Evolutionary conservation across 23 tunicate species (phyloP), one percentile per base, ranked within the genome.

Genomic region (Halocynthia aurantium): DNA sequence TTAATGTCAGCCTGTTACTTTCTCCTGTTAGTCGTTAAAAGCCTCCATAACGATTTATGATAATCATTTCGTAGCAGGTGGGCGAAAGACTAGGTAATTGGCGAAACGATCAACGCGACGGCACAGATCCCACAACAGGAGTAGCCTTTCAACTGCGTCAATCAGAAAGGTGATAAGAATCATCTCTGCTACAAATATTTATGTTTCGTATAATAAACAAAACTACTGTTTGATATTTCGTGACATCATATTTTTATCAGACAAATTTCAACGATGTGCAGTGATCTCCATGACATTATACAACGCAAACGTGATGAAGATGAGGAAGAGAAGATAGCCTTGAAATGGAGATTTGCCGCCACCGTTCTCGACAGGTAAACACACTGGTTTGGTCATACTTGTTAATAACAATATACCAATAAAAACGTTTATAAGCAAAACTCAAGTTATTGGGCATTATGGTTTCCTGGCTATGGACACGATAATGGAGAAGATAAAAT

Each of bases 321-420:
- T 53, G 86, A 82, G 64, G 98, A 92, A 75, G 91, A 86, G 21
- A 69, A 68, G 63, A 66, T 78, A 31, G 90, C 98, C 17, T 69
- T 77, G 19, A 85, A 92, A 52, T 92, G 98, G 98, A 79, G 72
- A 55, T 92, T 86, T 70, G 90, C 98, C 11, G 98, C 98, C 22
- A 80, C 81, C 5, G 98, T 92, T 15, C 55, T 92, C 75, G 98
- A 92, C 88, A 92, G 72, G 98, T 92, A 58, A 81, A 44, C 51
- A 31, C 44, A 31, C 44, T 31, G 44, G 44, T 31, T 31, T 31
- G 4, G 44, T 31, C 44, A 31, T 31, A 31, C 44, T 31, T 31
- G 44, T 31, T 0, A 31, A 31, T 31, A 31, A 31, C 44, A 31
- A 31, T 31, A 31, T 31, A 31, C 44, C 44, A 31, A 31, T 31